Evolutionary conservation across 2,113 vertebrate species (phyloP).

Genomic region (Meleagris gallopavo): DNA sequence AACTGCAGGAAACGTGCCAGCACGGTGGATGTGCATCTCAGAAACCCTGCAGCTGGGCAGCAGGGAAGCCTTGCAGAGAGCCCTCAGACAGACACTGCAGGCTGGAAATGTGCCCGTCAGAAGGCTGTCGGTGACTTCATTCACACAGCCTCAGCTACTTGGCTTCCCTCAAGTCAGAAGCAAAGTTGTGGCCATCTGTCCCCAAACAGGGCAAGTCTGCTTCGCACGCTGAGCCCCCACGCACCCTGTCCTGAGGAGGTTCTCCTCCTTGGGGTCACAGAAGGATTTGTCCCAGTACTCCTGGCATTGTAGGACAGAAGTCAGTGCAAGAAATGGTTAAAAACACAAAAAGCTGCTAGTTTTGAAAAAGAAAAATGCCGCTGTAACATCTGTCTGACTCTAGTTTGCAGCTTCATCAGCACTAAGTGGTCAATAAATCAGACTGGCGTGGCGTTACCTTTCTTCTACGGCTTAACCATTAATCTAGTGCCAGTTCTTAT

Average conservation of each 20-base stretch:
- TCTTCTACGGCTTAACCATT: slow-evolving; percentile 86
- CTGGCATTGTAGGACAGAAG: not conserved
- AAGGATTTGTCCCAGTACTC: not conserved
- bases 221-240: accelerated
- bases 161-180: accelerated
- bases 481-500: slow-evolving; percentile 83
- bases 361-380: slow-evolving; percentile 90
- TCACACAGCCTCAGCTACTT: not conserved
- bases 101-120: not conserved
- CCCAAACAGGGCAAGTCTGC: not conserved
- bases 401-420: slow-evolving; percentile 95
- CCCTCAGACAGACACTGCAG: not conserved
- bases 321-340: slow-evolving; percentile 19
- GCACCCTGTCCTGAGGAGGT: not conserved
- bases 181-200: not conserved
- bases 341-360: slow-evolving; percentile 63
- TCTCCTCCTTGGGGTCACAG: not conserved
- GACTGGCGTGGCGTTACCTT: slow-evolving; percentile 81
- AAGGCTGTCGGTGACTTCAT: accelerated
- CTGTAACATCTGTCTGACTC: slow-evolving; percentile 90
- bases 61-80: not conserved
- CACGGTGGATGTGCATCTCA: accelerated
- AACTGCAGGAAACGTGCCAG: not conserved
- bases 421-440: slow-evolving; percentile 99
- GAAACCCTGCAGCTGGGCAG: not conserved